These are phyloP conservation scores for Tenthredo mesomela DNA, from an alignment of 2,888 invertebrate genomes.

Conservation along the genomic window DNA sequence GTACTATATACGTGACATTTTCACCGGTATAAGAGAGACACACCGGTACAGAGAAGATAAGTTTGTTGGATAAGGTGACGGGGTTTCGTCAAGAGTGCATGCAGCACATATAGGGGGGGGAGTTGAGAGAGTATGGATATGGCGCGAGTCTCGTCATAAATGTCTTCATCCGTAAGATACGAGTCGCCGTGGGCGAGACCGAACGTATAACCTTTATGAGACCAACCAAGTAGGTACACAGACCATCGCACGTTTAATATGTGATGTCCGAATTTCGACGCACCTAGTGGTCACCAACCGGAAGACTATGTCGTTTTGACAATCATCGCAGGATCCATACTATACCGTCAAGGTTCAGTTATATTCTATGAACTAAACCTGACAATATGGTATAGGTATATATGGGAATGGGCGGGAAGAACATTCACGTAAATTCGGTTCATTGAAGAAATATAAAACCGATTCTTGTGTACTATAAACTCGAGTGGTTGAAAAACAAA, in stretches of 20 bases:
- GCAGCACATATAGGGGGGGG: no score
- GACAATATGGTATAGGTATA: background rate
- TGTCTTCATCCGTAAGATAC: slow-evolving; percentile 77
- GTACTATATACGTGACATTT: slow-evolving; percentile 34
- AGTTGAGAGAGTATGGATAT: slow-evolving; percentile 29
- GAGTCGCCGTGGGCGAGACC: slow-evolving; percentile 74
- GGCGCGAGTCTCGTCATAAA: slow-evolving; percentile 76
- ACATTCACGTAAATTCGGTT: background rate
- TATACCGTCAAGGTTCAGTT: slow-evolving; percentile 16
- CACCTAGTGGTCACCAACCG: slow-evolving; percentile 20
- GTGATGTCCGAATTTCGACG: background rate
- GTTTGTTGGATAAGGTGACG: slow-evolving; percentile 39
- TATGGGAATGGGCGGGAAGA: background rate
- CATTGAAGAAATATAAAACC: background rate
- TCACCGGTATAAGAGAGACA: background rate
- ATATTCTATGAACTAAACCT: background rate
- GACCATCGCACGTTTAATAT: background rate
- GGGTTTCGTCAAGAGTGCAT: background rate
- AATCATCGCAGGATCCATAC: background rate
- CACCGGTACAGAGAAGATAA: slow-evolving; percentile 6
- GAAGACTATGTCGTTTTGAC: background rate
- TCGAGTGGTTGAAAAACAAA: background rate
- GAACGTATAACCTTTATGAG: slow-evolving; percentile 61
- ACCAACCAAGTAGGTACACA: background rate
- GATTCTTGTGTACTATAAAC: no score